These are phyloP conservation scores for Porites cylindrica DNA, from an alignment of 92 coral and sea anemone genomes.

Conservation along the genomic window DNA sequence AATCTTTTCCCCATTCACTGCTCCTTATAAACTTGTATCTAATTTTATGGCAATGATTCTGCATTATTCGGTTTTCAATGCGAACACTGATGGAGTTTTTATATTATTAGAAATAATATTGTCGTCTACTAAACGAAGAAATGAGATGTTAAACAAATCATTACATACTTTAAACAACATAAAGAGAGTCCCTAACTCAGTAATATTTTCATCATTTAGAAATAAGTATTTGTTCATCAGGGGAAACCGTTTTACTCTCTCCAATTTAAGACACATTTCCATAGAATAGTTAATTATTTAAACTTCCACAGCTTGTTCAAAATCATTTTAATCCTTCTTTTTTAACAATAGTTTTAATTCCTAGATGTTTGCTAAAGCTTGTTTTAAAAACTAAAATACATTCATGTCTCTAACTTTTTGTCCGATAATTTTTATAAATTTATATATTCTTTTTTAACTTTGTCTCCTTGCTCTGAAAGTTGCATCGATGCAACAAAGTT, in stretches of 20 bases:
- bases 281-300: conserved; percentile 19
- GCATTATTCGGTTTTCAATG: too few species aligned
- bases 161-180: not conserved
- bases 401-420: too few species aligned
- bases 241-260: not conserved
- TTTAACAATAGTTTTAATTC: not conserved
- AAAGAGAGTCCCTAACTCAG: too few species aligned
- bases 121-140: not conserved
- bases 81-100: too few species aligned
- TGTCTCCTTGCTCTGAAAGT: too few species aligned
- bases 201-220: not conserved
- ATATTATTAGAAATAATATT: too few species aligned
- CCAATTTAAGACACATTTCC: conserved; percentile 9
- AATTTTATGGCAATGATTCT: too few species aligned
- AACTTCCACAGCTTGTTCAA: not conserved
- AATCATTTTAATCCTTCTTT: not conserved
- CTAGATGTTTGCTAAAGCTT: not conserved
- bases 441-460: too few species aligned
- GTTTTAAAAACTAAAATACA: not conserved
- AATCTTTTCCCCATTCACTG: not conserved
- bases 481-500: too few species aligned
- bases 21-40: not conserved
- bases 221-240: not conserved
- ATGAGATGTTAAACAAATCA: too few species aligned
- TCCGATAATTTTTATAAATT: too few species aligned